A percentile compares a stretch with the other conserved stretches of the same genome.
Conservation (phyloP, 2,797 vertebrate genomes). For the Hirundo rustica region DNA sequence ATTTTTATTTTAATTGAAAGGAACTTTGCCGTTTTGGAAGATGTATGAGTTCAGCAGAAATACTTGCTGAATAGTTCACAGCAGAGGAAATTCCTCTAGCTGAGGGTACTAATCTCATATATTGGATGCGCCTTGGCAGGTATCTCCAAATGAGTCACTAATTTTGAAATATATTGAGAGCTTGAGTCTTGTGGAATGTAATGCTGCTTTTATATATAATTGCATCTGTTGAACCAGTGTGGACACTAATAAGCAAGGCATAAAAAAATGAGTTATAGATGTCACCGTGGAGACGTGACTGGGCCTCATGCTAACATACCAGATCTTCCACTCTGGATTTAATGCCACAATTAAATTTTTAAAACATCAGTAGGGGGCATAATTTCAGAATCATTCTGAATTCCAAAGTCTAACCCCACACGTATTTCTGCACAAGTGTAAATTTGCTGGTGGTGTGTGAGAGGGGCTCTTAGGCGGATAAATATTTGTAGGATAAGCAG, state of each 20-base stretch:
- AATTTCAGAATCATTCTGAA: not conserved
- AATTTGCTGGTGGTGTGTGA: not conserved
- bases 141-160: not conserved
- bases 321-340: not conserved
- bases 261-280: not conserved
- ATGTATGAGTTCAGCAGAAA: constrained; percentile 24
- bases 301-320: not conserved
- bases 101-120: not conserved
- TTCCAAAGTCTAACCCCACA: not conserved
- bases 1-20: not conserved
- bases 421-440: not conserved
- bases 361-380: not conserved
- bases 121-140: not conserved
- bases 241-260: not conserved
- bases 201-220: not conserved
- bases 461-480: not conserved
- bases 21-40: not conserved
- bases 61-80: not conserved
- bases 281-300: not conserved
- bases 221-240: not conserved
- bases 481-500: not conserved
- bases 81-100: not conserved
- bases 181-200: not conserved
- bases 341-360: not conserved
- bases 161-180: not conserved